Evolutionary conservation across 2,113 vertebrate genomes (phyloP).

Genomic region (Ctenodactylus gundi): DNA sequence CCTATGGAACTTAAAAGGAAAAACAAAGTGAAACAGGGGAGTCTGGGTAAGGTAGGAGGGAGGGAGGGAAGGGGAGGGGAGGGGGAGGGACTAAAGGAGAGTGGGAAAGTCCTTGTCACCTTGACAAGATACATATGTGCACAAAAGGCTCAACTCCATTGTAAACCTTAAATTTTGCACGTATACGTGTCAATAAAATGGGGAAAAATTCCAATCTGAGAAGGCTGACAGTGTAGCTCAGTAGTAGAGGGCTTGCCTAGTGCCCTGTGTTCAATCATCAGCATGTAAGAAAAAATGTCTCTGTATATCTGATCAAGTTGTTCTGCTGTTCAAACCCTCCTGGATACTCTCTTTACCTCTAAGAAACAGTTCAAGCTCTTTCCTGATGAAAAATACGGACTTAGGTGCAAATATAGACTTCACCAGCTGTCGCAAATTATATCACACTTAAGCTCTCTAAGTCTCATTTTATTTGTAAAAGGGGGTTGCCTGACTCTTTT

Average conservation of each 20-base stretch:
- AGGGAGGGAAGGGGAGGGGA: too few species aligned
- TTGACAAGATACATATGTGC: too few species aligned
- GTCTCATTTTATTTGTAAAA: conserved; percentile 2
- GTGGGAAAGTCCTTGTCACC: too few species aligned
- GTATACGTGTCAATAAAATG: too few species aligned
- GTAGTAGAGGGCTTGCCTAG: not conserved
- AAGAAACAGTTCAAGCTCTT: not conserved
- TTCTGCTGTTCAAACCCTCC: not conserved
- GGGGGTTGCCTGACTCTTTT: not conserved
- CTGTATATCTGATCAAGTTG: not conserved
- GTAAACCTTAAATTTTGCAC: too few species aligned
- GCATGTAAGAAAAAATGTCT: not conserved
- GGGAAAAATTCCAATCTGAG: not conserved
- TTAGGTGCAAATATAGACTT: not conserved
- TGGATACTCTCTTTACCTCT: not conserved
- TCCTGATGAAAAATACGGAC: not conserved
- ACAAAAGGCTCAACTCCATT: too few species aligned
- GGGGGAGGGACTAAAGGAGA: too few species aligned
- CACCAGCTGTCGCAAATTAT: not conserved
- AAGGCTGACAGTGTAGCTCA: not conserved
- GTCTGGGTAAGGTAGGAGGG: too few species aligned
- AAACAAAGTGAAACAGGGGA: too few species aligned
- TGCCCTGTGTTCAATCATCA: not conserved
- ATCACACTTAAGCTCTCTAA: not conserved
- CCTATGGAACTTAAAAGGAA: too few species aligned